Evolutionary conservation across 53 echinoderm and acorn worm species (phyloP).

Genomic region (Paracentrotus lividus): DNA sequence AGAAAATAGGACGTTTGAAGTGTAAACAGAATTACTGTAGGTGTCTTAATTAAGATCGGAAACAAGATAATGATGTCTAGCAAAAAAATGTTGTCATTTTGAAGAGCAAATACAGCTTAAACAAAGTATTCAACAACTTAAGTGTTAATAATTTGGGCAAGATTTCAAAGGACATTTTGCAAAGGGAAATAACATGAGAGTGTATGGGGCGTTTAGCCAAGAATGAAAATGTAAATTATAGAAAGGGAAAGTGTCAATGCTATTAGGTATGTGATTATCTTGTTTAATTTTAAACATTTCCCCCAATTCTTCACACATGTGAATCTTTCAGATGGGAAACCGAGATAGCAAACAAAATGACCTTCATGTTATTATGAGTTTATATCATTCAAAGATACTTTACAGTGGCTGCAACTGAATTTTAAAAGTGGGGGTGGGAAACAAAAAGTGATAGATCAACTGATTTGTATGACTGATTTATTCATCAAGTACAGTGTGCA

Average conservation of each 20-base stretch:
- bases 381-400: neutral
- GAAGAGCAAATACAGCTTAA: neutral
- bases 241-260: neutral
- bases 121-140: neutral
- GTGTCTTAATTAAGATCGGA: neutral
- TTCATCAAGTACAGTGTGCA: no score
- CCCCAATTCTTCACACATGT: neutral
- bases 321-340: conserved; percentile 2
- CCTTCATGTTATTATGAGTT: neutral
- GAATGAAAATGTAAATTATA: neutral
- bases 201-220: conserved; percentile 7
- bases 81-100: neutral
- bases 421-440: neutral
- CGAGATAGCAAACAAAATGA: neutral
- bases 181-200: conserved; percentile 22
- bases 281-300: neutral
- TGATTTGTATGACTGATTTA: no score
- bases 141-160: conserved; percentile 13
- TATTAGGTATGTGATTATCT: neutral
- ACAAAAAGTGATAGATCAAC: no score
- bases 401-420: neutral
- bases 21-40: neutral
- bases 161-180: conserved; percentile 10
- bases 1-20: neutral
- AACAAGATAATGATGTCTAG: neutral